phyloP scores from a whole-genome alignment of 1,140 invertebrate genomes.

The Diplogasteroides magnus region DNA sequence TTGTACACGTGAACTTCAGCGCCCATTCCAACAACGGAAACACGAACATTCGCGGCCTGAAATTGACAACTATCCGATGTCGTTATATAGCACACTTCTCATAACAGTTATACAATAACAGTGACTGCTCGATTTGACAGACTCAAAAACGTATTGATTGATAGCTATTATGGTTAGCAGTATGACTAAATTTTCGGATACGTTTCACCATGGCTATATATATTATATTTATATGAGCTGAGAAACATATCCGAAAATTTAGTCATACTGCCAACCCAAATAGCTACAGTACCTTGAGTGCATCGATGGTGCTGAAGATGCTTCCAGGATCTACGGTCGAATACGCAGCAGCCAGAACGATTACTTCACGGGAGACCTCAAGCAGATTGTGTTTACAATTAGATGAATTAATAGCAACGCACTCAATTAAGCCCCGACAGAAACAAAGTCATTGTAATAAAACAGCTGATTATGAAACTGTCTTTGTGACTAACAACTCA shows the following conservation, averaged over 20 bases:
- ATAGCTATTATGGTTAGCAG: too few relatives aligned
- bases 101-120: too few relatives aligned
- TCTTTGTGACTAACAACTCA: not conserved
- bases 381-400: conserved; percentile 69
- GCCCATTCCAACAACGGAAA: conserved; percentile 85
- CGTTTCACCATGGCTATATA: too few relatives aligned
- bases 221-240: too few relatives aligned
- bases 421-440: not conserved
- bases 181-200: too few relatives aligned
- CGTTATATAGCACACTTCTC: too few relatives aligned
- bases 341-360: conserved; percentile 79
- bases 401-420: too few relatives aligned
- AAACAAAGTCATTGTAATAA: not conserved
- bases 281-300: conserved; percentile 57
- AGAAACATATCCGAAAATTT: too few relatives aligned
- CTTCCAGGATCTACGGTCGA: conserved; percentile 94
- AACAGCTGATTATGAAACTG: not conserved
- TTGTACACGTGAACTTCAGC: conserved; percentile 89
- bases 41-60: conserved; percentile 67
- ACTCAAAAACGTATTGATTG: too few relatives aligned
- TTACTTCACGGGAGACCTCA: conserved; percentile 81
- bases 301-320: conserved; percentile 78
- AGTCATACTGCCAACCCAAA: too few relatives aligned
- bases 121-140: too few relatives aligned
- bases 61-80: conserved; percentile 30